Base-by-base conservation (phyloP, 92 coral and sea anemone genomes). In the Siderastrea siderea region DNA sequence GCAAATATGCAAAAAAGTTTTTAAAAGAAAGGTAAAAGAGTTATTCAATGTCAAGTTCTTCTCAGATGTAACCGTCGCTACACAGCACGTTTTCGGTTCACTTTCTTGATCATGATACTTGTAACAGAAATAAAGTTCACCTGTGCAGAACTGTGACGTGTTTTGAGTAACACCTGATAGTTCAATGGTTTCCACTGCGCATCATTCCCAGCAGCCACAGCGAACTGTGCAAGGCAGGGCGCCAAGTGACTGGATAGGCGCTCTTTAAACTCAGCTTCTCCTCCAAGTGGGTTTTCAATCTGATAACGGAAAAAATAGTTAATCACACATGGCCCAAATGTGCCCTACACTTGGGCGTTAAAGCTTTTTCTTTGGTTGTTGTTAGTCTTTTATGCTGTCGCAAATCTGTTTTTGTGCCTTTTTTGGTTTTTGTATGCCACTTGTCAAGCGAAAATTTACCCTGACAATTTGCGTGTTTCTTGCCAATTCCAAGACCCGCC, bases 141-240 rank as follows among this genome's bases (percentile, higher is more conserved):
- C 96, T 88, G 91, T 74, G 99, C 76, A 54, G 98, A 97, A 8
- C 96, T 84, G 84, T 97, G 96, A 15, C 99, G 93, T 63, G 99
- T 97, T 81, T 97, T 97, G 16, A 97, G 94, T 47, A 96, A 90
- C 76, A 97, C 96, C 71, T 97, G 98, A 74, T 97, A 92, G 91
- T 97, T 97, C 70, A 97, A 83, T 7, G 96, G 90, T 68, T 97
- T 97, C 99, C 99, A 97, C 84, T 92, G 95, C 1, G 93, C 89
- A 59, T 97, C 99, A 43, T 87, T 92, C 71, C 99, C 99, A 71
- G 99, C 92, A 71, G 99, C 98, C 84, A 96, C 99, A 38, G 99
- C 98, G 47, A 97, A 94, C 86, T 95, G 99, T 7, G 98, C 97
- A 46, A 97, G 86, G 84, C 99, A 97, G 2, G 98, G 99, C 17